Percentiles rank a stretch among this genome's conserved stretches.
These are phyloP conservation scores for Limanda limanda DNA, from an alignment of 2,113 vertebrate species.

Conservation along the genomic window DNA sequence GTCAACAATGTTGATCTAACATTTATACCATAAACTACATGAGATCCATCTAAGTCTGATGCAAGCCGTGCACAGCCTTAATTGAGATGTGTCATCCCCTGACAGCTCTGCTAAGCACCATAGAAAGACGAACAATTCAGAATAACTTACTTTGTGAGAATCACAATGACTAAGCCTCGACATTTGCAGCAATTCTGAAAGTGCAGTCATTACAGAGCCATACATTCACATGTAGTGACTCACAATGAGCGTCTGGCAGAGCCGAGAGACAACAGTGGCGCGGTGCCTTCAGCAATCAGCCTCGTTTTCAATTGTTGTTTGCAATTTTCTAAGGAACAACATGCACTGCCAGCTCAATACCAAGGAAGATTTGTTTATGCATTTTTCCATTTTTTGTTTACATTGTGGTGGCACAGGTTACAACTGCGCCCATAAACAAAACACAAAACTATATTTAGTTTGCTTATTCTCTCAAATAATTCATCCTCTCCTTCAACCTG, in stretches of 20 bases:
- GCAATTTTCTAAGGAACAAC: conserved; percentile 19
- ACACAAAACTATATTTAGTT: not conserved
- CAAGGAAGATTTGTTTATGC: not conserved
- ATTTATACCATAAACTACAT: conserved; percentile 5
- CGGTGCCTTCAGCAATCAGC: conserved; percentile 35
- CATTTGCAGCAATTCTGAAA: conserved; percentile 1
- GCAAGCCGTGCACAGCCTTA: not conserved
- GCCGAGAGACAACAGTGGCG: conserved; percentile 55
- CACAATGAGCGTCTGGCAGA: conserved; percentile 44
- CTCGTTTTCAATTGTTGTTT: conserved; percentile 23
- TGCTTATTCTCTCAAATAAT: conserved; percentile 19
- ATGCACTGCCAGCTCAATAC: not conserved
- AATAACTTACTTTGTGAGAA: conserved; percentile 14
- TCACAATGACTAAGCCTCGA: conserved; percentile 15
- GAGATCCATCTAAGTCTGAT: not conserved
- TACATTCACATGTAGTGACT: conserved; percentile 55
- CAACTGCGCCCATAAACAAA: conserved; percentile 7
- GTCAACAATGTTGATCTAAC: not conserved
- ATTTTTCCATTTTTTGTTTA: conserved; percentile 23
- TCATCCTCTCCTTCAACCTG: conserved; percentile 3
- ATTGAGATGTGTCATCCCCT: conserved; percentile 31
- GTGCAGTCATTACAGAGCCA: conserved; percentile 42
- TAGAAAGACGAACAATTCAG: conserved; percentile 26
- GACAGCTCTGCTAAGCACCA: conserved; percentile 11
- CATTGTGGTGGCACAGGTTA: conserved; percentile 7